Evolutionary conservation across 2,797 vertebrate species (phyloP), one percentile per base, ranked within the genome.

Genomic region (Potorous gilbertii): DNA sequence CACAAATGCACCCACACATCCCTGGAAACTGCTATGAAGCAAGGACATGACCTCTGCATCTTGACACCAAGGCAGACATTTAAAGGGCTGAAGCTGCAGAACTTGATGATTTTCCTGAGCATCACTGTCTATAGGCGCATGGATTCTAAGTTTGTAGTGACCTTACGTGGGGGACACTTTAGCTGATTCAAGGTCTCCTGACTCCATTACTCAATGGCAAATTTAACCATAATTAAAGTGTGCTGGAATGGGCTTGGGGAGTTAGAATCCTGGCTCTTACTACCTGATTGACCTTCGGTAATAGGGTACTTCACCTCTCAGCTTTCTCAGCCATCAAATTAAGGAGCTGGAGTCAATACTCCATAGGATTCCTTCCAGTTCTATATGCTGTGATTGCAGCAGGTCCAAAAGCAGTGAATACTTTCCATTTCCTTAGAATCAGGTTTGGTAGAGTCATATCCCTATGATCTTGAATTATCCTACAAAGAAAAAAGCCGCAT

Each of bases 21-120:
- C 4, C 92, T 97, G 97, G 97, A 97, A 98, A 98, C 96, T 94
- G 87, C 52, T 50, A 95, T 92, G 40, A 27, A 87, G 93, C 95
- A 97, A 90, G 56, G 46, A 56, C 95, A 96, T 1, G 5, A 94
- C 92, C 93, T 92, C 54, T 6, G 16, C n/a, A 90, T 93, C 54
- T 92, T 31, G 74, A 89, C 24, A 56, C 11, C 3, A 8, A 87
- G n/a, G 16, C 66, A 46, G 62, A 87, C 56, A 54, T 55, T 93
- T 95, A 31, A 55, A 95, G 94, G 62, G 74, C 89, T 90, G 56
- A 97, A 93, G 92, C 57, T 90, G 92, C 96, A 92, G 90, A 50
- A 92, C 55, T n/a, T 50, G 50, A 21, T 59, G 29, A 50, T 1
- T 90, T 46, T 87, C 24, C 40, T 87, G 40, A 87, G 40, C 21